These are phyloP conservation scores for Corella eumyota DNA, from an alignment of 23 tunicate genomes.

Conservation along the genomic window DNA sequence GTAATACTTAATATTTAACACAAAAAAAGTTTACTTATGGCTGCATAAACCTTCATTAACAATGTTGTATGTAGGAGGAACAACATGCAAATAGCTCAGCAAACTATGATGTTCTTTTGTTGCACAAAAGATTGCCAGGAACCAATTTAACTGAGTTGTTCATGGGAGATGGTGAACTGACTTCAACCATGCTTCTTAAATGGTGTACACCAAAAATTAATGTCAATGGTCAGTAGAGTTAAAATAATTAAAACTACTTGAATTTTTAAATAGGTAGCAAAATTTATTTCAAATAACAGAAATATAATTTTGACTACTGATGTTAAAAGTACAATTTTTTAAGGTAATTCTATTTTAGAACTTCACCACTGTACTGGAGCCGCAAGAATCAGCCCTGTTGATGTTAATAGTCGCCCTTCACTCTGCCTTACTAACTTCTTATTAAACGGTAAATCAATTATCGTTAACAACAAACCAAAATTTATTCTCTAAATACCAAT, in stretches of 20 bases:
- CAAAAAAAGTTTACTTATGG: too few relatives aligned
- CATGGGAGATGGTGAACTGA: constrained; percentile 45
- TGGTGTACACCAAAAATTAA: constrained; percentile 94
- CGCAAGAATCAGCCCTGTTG: constrained; percentile 84
- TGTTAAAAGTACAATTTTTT: not conserved
- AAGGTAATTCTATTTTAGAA: constrained; percentile 21
- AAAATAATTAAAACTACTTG: not conserved
- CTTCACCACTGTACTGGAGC: constrained; percentile 80
- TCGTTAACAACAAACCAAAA: not conserved
- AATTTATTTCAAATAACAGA: not conserved
- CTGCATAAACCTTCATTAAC: too few relatives aligned
- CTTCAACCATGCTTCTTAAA: constrained; percentile 69
- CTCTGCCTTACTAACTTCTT: constrained; percentile 80
- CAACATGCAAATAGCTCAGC: constrained; percentile 85
- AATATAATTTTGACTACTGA: not conserved
- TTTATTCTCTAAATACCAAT: too few relatives aligned
- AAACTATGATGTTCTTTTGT: constrained; percentile 78
- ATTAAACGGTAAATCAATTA: constrained; percentile 56
- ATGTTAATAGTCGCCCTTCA: constrained; percentile 86
- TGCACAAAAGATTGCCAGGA: constrained; percentile 75
- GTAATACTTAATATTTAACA: too few relatives aligned
- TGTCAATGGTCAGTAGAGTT: constrained; percentile 40
- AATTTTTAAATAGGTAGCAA: not conserved
- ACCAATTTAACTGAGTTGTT: constrained; percentile 16
- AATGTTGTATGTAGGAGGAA: constrained; percentile 92